A percentile compares a stretch with the other conserved stretches of the same genome.
phyloP scores from a whole-genome alignment of 2,888 invertebrate genomes.

The Monoplex corrugatus region DNA sequence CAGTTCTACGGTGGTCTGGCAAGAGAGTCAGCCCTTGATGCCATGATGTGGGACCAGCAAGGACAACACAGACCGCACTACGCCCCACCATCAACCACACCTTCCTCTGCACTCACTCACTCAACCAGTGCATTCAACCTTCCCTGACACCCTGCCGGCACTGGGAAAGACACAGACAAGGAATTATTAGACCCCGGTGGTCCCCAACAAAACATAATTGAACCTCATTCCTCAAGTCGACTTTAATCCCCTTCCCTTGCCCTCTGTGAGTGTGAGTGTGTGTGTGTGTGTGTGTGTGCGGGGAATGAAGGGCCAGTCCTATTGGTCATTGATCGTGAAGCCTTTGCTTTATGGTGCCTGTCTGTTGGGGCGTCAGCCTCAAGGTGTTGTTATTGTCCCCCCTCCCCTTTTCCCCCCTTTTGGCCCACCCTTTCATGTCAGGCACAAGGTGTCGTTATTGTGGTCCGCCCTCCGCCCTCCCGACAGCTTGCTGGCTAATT shows the following conservation, averaged over 20 bases:
- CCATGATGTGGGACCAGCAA: too few species aligned
- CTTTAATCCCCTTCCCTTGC: neutral
- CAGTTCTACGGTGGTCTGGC: too few species aligned
- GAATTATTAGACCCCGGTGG: too few species aligned
- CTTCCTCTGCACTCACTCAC: too few species aligned
- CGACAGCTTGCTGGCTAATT: slow-evolving; percentile 39
- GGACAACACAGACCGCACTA: too few species aligned
- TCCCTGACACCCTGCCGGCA: too few species aligned
- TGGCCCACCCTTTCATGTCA: too few species aligned
- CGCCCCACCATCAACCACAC: too few species aligned
- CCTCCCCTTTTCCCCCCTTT: neutral
- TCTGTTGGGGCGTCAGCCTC: neutral
- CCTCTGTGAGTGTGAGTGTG: neutral
- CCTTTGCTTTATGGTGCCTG: slow-evolving; percentile 10
- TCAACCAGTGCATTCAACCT: too few species aligned
- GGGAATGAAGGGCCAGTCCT: neutral
- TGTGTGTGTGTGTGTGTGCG: neutral
- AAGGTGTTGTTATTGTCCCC: neutral
- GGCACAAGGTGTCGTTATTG: neutral
- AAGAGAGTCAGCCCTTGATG: too few species aligned
- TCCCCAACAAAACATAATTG: neutral
- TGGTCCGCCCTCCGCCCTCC: neutral
- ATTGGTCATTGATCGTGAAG: neutral
- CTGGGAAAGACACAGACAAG: too few species aligned
- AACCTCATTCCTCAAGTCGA: neutral